These are phyloP conservation scores for Penaeus japonicus DNA, from an alignment of 1,140 invertebrate genomes.

Conservation along the genomic window DNA sequence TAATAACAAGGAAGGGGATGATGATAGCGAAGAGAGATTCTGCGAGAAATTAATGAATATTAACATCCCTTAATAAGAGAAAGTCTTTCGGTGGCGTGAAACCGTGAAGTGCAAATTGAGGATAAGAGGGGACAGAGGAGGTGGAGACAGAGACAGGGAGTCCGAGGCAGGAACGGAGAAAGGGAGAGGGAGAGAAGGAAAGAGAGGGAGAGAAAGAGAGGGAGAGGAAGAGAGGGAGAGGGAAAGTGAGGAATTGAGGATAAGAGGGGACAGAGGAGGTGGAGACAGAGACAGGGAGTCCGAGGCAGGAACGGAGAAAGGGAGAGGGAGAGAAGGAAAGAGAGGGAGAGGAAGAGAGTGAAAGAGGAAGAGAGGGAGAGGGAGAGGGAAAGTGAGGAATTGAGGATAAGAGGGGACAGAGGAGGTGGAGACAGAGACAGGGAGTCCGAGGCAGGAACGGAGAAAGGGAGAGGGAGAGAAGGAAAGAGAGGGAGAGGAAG, in stretches of 20 bases:
- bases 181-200: not conserved
- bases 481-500: not conserved
- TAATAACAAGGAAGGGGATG: too few species aligned
- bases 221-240: too few species aligned
- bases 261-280: not conserved
- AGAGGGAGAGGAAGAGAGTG: not conserved
- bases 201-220: not conserved
- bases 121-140: too few species aligned
- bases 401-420: not conserved
- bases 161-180: not conserved
- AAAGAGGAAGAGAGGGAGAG: not conserved
- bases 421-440: not conserved
- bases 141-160: not conserved
- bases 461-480: conserved; percentile 12
- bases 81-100: too few species aligned
- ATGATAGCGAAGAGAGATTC: too few species aligned
- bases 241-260: not conserved
- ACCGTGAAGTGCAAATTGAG: too few species aligned
- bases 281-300: not conserved
- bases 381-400: not conserved
- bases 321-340: not conserved
- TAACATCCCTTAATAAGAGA: too few species aligned
- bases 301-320: not conserved
- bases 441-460: not conserved
- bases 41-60: too few species aligned